Conservation (phyloP, 2,888 invertebrate species). For the Lamellibrachia columna region DNA sequence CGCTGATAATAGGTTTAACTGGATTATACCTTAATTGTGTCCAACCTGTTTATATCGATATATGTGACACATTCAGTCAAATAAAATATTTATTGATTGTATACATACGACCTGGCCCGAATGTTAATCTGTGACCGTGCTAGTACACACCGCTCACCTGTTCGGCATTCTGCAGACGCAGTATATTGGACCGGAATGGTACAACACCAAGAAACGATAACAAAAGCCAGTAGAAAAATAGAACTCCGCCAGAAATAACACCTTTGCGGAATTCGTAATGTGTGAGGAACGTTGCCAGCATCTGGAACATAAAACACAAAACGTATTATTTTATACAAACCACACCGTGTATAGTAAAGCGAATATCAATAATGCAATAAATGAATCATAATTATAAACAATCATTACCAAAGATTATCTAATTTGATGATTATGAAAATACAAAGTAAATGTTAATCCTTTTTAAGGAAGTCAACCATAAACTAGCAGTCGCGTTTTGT, state of each 20-base stretch:
- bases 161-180: neutral
- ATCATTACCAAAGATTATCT: neutral
- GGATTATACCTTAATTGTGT: too few species aligned
- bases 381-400: neutral
- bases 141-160: neutral
- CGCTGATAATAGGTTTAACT: too few species aligned
- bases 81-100: too few species aligned
- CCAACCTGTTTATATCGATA: too few species aligned
- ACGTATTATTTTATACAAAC: neutral
- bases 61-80: too few species aligned
- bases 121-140: neutral
- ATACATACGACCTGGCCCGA: too few species aligned
- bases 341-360: neutral
- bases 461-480: neutral
- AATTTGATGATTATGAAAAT: neutral
- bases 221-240: constrained; percentile 41
- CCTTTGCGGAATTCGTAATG: constrained; percentile 33
- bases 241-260: constrained; percentile 36
- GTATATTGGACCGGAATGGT: constrained; percentile 21
- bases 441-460: neutral
- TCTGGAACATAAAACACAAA: constrained; percentile 24
- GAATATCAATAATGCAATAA: neutral
- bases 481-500: neutral
- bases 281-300: constrained; percentile 36
- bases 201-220: constrained; percentile 30